Evolutionary conservation across 2,113 vertebrate genomes (phyloP), one percentile per base, ranked within the genome.

Genomic region (Shinisaurus crocodilurus): DNA sequence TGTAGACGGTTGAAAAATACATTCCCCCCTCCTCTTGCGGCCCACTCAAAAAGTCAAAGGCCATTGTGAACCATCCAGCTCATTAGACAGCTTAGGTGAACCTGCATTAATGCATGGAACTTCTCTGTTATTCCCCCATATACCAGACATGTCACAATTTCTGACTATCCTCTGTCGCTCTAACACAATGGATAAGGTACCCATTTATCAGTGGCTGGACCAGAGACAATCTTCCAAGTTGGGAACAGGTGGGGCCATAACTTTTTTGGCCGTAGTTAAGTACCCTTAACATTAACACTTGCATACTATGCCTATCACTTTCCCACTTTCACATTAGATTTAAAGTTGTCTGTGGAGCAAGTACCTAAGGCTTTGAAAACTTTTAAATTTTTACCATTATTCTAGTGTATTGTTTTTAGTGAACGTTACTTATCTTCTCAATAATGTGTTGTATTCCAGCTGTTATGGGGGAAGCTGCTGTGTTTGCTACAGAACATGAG

Each of bases 401-500:
- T 89, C 90, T 77, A 88, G 87, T 93, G 91, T 95, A 86, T 87
- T 94, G 83, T 74, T 92, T 94, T 96, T 94, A 96, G 93, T 92
- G 86, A 92, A 91, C 93, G 93, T 89, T 93, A 87, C 86, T 79
- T 95, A 90, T 77, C 89, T 95, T 93, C 50, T 85, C 34, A 67
- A 40, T 54, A 18, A 27, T 57, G 25, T 23, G 5, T 57, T 94
- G 82, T 90, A 93, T 90, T 83, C 87, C 93, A 93, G 95, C 94
- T 97, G 93, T 96, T 86, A 65, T 27, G 92, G 91, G 81, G 89
- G 96, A 94, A 95, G 86, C 45, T 87, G 81, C 87, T 86, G 92
- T 92, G 91, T 95, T 95, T 93, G 94, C 76, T 94, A 86, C 94
- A 95, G 94, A 94, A 88, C 83, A 88, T 84, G 93, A 86, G 90